A percentile compares a stretch with the other conserved stretches of the same genome.
These are phyloP conservation scores for Acrobeloides nanus DNA, from an alignment of 2,888 invertebrate species.

Conservation along the genomic window DNA sequence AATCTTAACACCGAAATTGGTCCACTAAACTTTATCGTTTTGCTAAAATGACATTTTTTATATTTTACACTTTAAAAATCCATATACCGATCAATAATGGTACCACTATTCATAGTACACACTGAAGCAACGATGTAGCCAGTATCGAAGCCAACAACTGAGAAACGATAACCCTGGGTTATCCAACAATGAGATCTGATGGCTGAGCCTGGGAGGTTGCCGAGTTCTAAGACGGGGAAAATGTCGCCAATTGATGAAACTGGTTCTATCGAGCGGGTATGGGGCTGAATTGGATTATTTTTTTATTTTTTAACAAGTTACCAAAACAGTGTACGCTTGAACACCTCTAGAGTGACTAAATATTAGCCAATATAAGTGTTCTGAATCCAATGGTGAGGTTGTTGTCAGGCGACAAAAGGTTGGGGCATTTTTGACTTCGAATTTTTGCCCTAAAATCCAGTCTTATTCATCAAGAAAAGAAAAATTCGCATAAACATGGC, in stretches of 20 bases:
- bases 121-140: conserved; percentile 24
- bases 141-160: conserved; percentile 26
- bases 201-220: conserved; percentile 17
- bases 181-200: conserved; percentile 19
- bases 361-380: conserved; percentile 21
- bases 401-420: conserved; percentile 19
- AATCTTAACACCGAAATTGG: conserved; percentile 21
- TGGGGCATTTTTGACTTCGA: conserved; percentile 13
- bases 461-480: not conserved
- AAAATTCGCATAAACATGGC: no score
- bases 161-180: conserved; percentile 13
- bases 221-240: conserved; percentile 22
- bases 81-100: conserved; percentile 20
- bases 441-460: conserved; percentile 14
- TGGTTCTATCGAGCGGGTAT: not conserved
- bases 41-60: conserved; percentile 10
- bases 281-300: conserved; percentile 5
- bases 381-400: conserved; percentile 7
- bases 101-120: conserved; percentile 15
- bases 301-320: not conserved
- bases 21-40: conserved; percentile 21
- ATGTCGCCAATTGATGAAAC: conserved; percentile 17
- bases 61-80: conserved; percentile 11
- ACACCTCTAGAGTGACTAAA: conserved; percentile 16
- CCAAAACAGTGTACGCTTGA: conserved; percentile 7